Evolutionary conservation across 2,797 vertebrate species (phyloP).

Genomic region (Malurus splendens): DNA sequence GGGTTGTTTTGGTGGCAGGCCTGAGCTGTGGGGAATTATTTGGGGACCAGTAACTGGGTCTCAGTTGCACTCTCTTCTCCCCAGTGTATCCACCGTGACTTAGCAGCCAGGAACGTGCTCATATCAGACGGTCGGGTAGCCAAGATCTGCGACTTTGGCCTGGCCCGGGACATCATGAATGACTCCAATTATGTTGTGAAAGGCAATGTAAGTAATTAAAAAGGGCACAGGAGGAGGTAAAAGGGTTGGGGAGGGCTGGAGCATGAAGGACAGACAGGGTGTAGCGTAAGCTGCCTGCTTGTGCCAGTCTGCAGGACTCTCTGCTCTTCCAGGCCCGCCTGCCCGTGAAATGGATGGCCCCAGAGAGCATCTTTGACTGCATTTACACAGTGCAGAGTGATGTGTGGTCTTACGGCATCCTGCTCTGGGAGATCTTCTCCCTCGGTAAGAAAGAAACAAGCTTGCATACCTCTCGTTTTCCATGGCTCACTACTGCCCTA

Average conservation of each 20-base stretch:
- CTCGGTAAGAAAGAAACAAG: conserved; percentile 75
- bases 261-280: background rate
- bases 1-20: background rate
- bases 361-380: conserved; percentile 97
- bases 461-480: background rate
- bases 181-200: conserved; percentile 97
- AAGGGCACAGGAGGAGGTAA: background rate
- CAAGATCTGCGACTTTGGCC: conserved; percentile 96
- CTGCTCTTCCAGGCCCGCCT: conserved; percentile 83
- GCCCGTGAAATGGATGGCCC: conserved; percentile 99
- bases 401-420: conserved; percentile 97
- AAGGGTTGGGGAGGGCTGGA: background rate
- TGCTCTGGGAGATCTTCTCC: conserved; percentile 99
- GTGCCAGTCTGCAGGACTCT: background rate
- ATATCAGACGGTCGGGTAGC: conserved; percentile 82
- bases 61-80: background rate
- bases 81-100: conserved; percentile 95
- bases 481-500: background rate
- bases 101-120: conserved; percentile 93
- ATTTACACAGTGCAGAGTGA: conserved; percentile 97
- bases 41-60: background rate
- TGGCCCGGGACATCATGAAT: conserved; percentile 97
- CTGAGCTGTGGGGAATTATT: background rate
- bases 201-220: conserved; percentile 85
- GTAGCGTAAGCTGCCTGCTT: background rate